These are phyloP conservation scores for Cervus canadensis DNA, from an alignment of 2,113 vertebrate species.

Conservation along the genomic window DNA sequence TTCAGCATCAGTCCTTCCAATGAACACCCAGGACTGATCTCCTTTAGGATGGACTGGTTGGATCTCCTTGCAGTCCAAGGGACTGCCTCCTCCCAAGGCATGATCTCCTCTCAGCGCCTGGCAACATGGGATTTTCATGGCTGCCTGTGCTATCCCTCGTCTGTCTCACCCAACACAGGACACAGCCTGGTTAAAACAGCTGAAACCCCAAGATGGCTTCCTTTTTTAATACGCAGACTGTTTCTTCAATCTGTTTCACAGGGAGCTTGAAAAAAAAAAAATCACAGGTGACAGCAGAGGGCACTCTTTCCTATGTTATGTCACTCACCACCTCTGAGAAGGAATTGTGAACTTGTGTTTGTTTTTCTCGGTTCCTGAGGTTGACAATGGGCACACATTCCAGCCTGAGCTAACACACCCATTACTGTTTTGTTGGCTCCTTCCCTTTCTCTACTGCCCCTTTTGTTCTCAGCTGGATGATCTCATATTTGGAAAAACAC, in stretches of 20 bases:
- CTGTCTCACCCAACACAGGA: not conserved
- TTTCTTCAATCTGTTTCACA: not conserved
- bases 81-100: not conserved
- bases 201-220: not conserved
- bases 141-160: not conserved
- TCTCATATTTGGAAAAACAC: conserved; percentile 19
- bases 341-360: not conserved
- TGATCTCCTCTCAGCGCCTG: not conserved
- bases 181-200: not conserved
- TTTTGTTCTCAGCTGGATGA: not conserved
- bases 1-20: no score
- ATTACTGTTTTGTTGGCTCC: not conserved
- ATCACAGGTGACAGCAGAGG: conserved; percentile 39
- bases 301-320: conserved; percentile 43
- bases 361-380: conserved; percentile 45
- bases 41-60: no score
- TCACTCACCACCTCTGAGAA: not conserved
- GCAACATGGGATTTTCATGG: not conserved
- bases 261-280: not conserved
- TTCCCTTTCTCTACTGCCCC: not conserved
- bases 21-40: no score
- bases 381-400: conserved; percentile 24
- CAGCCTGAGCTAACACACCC: conserved; percentile 23
- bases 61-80: no score
- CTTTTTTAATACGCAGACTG: not conserved